Evolutionary conservation across 2,888 invertebrate species (phyloP).

Genomic region (Pteria penguin): DNA sequence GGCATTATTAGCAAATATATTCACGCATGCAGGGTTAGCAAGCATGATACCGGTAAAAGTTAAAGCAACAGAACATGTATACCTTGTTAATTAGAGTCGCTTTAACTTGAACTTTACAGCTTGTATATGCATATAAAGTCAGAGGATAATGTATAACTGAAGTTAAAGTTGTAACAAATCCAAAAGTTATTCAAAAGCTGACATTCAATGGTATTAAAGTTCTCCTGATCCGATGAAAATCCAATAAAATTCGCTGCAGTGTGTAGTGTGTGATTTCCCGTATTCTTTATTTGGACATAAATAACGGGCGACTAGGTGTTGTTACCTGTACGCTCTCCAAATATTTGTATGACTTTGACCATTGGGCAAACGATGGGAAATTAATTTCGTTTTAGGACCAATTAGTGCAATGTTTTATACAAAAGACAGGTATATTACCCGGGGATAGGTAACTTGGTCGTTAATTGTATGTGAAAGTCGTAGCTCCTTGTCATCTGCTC

Average conservation of each 20-base stretch:
- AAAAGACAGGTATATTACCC: not conserved
- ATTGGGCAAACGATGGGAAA: not conserved
- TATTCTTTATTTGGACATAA: too few species aligned
- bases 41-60: too few species aligned
- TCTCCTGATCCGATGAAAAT: not conserved
- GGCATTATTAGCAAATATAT: too few species aligned
- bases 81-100: too few species aligned
- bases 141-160: too few species aligned
- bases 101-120: too few species aligned
- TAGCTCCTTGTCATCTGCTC: not conserved
- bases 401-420: not conserved
- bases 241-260: not conserved
- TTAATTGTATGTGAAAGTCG: not conserved
- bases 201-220: not conserved
- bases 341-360: not conserved
- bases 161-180: not conserved
- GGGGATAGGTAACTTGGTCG: not conserved
- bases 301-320: not conserved
- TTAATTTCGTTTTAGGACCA: not conserved
- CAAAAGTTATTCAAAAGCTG: not conserved
- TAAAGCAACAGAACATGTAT: too few species aligned
- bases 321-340: not conserved
- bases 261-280: too few species aligned
- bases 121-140: too few species aligned
- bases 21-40: too few species aligned